Evolutionary conservation across 2,888 invertebrate species (phyloP).

Genomic region (Torymus auratus): DNA sequence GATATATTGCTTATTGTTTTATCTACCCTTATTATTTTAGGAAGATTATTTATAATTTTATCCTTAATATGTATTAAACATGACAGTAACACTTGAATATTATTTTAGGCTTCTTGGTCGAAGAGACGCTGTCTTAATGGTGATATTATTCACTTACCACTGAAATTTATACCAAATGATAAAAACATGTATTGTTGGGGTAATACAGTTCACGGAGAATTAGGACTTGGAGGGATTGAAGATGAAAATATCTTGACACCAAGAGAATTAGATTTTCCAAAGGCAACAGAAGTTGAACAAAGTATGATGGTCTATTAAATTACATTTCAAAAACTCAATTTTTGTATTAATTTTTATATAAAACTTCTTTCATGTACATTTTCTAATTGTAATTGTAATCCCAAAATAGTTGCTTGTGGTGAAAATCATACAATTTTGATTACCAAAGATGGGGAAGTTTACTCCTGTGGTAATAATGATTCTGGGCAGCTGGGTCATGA

Average conservation of each 20-base stretch:
- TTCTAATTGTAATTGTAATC: neutral
- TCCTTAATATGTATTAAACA: neutral
- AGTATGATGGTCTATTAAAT: slow-evolving; percentile 70
- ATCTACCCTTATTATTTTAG: no score
- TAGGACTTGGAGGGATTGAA: slow-evolving; percentile 87
- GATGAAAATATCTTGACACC: slow-evolving; percentile 81
- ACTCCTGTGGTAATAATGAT: slow-evolving; percentile 95
- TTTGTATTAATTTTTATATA: slow-evolving; percentile 30
- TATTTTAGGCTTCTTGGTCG: slow-evolving; percentile 65
- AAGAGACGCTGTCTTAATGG: slow-evolving; percentile 67
- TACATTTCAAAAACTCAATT: neutral
- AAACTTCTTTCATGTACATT: neutral
- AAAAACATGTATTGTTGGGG: slow-evolving; percentile 86
- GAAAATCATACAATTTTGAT: slow-evolving; percentile 89
- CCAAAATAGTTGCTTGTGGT: slow-evolving; percentile 84
- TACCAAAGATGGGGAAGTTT: slow-evolving; percentile 87
- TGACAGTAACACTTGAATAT: neutral
- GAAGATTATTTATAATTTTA: slow-evolving; percentile 2
- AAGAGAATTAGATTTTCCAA: slow-evolving; percentile 74
- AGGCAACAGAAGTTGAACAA: slow-evolving; percentile 73
- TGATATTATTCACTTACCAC: slow-evolving; percentile 50
- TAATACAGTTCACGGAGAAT: slow-evolving; percentile 85
- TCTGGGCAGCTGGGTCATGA: slow-evolving; percentile 92
- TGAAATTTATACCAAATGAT: slow-evolving; percentile 50
- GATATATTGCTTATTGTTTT: no score